Base-by-base conservation (phyloP, 2,797 vertebrate species). In the Serranus cabrilla region DNA sequence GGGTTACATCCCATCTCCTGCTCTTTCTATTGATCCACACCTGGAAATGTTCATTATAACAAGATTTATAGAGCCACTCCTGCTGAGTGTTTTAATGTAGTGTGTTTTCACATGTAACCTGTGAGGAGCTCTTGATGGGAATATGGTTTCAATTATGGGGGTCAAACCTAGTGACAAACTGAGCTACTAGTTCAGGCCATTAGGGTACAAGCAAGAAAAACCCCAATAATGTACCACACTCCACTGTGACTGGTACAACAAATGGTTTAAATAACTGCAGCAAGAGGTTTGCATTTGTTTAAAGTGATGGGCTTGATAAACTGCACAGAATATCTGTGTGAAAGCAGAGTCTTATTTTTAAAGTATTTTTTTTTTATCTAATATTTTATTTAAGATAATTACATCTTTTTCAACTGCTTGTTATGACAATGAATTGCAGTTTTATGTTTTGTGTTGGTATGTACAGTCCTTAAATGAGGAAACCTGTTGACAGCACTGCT, bases 31-130 rank as follows among this genome's bases (percentile, higher is more conserved):
- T 86, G 74, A 51, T 43, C 73, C 74, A 84, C 93, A 95, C 94
- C 95, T 96, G 96, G 92, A 94, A 93, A 87, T 81, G 89, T 96
- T 95, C 94, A 91, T 74, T 88, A 74, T 86, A 92, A 89, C 92
- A 87, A 59, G 76, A 83, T 93, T 92, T 93, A 84, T 86, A 78
- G 84, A 60, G 34, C 88, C 85, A 82, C 74, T 84, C 83, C 87
- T 74, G 79, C 59, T 60, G 42, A 74, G 50, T 49, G 42, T 83
- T 81, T 84, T 80, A 85, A 93, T 76, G 73, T 54, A 80, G 73
- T 75, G 78, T 74, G 81, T 78, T 78, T 91, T 92, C 81, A 76
- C 64, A 77, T 87, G 81, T 65, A 74, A 90, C 92, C 83, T 80
- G 85, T 78, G 83, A 85, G 82, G 66, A 60, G 67, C 76, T 66